A percentile compares a stretch with the other conserved stretches of the same genome.
Evolutionary conservation across 2,888 invertebrate genomes (phyloP).

Genomic region (Agrochola lota): DNA sequence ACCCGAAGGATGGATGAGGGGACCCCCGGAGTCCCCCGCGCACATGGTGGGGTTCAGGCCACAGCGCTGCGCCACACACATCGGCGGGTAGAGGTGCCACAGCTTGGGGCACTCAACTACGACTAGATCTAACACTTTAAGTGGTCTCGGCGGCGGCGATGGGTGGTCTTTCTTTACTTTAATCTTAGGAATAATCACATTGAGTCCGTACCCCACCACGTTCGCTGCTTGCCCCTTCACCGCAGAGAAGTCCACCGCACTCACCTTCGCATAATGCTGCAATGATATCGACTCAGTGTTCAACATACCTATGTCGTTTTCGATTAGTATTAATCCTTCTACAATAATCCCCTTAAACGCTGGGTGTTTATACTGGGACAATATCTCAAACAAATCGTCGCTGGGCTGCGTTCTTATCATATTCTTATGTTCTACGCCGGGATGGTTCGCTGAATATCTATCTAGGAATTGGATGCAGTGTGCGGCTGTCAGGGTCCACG

Average conservation of each 20-base stretch:
- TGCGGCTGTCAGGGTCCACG: slow-evolving; percentile 35
- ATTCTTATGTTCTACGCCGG: slow-evolving; percentile 9
- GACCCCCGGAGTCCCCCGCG: slow-evolving; percentile 28
- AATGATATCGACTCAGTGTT: slow-evolving; percentile 19
- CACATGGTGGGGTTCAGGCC: slow-evolving; percentile 7
- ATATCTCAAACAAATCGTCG: slow-evolving; percentile 2
- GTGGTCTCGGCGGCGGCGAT: background rate
- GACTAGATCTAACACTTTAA: slow-evolving; percentile 12
- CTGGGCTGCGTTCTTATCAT: slow-evolving; percentile 26
- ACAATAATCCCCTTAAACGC: slow-evolving; percentile 17
- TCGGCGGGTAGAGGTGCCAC: slow-evolving; percentile 6
- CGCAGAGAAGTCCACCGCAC: slow-evolving; percentile 15
- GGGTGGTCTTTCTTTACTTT: background rate
- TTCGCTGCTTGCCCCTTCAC: slow-evolving; percentile 6
- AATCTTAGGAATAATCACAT: slow-evolving; percentile 1
- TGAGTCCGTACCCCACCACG: slow-evolving; percentile 9
- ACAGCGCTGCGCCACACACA: slow-evolving; percentile 26
- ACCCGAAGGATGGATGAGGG: slow-evolving; percentile 29
- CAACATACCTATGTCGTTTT: slow-evolving; percentile 24
- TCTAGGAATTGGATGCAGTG: slow-evolving; percentile 46
- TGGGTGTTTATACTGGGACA: slow-evolving; percentile 3
- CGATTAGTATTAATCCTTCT: background rate
- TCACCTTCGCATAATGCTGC: slow-evolving; percentile 17
- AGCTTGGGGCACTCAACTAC: slow-evolving; percentile 1
- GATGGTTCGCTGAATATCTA: slow-evolving; percentile 3